phyloP scores from a whole-genome alignment of 2,797 vertebrate genomes.

The Typhlichthys subterraneus region DNA sequence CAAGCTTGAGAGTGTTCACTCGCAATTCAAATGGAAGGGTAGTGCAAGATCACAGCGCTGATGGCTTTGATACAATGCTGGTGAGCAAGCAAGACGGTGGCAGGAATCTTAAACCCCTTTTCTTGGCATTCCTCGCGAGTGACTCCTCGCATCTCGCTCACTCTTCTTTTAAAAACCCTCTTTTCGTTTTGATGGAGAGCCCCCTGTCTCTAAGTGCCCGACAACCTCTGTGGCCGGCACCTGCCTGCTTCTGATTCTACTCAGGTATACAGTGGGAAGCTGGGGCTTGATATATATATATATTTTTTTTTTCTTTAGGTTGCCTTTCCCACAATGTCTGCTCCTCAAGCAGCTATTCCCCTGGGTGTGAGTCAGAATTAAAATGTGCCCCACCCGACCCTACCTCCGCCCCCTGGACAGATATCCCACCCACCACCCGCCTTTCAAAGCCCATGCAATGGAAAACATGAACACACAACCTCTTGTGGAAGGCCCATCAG shows the following conservation, averaged over 20 bases:
- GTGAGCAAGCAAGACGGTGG: constrained; percentile 31
- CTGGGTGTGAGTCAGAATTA: constrained; percentile 47
- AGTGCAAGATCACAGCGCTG: constrained; percentile 4
- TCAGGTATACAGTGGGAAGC: constrained; percentile 42
- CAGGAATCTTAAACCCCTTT: constrained; percentile 33
- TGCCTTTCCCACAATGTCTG: constrained; percentile 43
- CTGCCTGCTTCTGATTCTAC: constrained; percentile 60
- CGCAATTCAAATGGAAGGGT: constrained; percentile 8
- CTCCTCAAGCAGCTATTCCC: constrained; percentile 45
- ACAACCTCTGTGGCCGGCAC: constrained; percentile 17
- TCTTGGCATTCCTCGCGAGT: constrained; percentile 49
- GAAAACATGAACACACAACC: constrained; percentile 25
- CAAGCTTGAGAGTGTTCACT: constrained; percentile 25
- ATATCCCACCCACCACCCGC: constrained; percentile 1
- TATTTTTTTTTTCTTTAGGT: constrained; percentile 46
- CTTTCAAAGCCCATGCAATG: constrained; percentile 5
- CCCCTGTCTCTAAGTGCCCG: constrained; percentile 31
- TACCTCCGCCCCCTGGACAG: constrained; percentile 12
- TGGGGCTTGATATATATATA: constrained; percentile 27
- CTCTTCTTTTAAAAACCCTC: constrained; percentile 27
- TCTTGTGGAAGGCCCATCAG: constrained; percentile 25
- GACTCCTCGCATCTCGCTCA: constrained; percentile 21
- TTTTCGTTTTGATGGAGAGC: constrained; percentile 48
- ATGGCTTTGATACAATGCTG: constrained; percentile 23
- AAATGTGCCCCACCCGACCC: neutral